Evolutionary conservation across 2,888 invertebrate species (phyloP), one percentile per base, ranked within the genome.

Genomic region (Petrolisthes manimaculis): DNA sequence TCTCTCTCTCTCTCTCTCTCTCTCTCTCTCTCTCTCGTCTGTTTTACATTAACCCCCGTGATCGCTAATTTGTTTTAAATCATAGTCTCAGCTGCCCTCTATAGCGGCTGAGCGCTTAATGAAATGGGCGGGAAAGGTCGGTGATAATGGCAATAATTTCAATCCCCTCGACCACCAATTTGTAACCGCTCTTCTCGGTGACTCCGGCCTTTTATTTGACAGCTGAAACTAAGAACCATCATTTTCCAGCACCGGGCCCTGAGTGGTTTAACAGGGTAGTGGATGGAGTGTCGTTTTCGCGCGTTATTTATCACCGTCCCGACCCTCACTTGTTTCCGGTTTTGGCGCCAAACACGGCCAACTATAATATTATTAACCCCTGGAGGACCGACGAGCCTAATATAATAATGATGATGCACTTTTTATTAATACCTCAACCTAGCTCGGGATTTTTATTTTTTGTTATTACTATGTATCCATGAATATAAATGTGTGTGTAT

Each of bases 61-160:
- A 71, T 71, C 71, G 21, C 14, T 71, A 14, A n/a, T 14, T 71
- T 71, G 54, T 53, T 53, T 78, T 83, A 75, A 78, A 77, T 84
- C 84, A 78, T 74, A 81, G 71, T 18, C 80, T 21, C 81, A 80
- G 74, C 81, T 86, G 86, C 82, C 55, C 67, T 24, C 67, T 53
- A 8, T 69, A 18, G 82, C 75, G 81, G 82, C 74, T 6, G 82
- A 9, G 54, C 37, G 81, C 74, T 75, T 86, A 82, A 86, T 82
- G 74, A 82, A 81, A 37, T 61, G 75, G 81, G 75, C 86, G 81
- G 74, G 75, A 71, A 24, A 18, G 79, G 75, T 86, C 75, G 61
- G 56, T 69, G 86, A 86, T 86, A 86, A 86, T 86, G 81, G 81
- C 86, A 86, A 86, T 86, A 86, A 86, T 86, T 86, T 86, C 82